Evolutionary conservation across 2,888 invertebrate genomes (phyloP), one percentile per base, ranked within the genome.

Genomic region (Ceramica pisi): DNA sequence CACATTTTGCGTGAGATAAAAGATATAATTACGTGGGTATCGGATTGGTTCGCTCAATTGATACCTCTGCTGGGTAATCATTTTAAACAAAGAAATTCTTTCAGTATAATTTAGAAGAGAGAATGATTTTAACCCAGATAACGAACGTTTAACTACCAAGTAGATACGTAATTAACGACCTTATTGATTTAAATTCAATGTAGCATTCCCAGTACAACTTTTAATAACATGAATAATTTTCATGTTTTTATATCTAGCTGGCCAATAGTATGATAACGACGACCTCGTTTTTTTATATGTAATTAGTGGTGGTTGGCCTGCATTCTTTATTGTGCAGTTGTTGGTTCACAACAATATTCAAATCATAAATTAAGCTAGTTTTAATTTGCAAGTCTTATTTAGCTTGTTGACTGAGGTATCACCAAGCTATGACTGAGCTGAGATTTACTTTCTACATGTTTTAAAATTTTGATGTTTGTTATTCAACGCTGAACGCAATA

Each of bases 151-250:
- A 53, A 41, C 44, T 57, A 69, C 38, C 26, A 53, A 46, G 26
- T 59, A 61, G 31, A 53, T 19, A 60, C n/a, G 51, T 66, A 71
- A 81, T 81, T 53, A 10, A 38, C 50, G 82, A 75, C 75, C 70
- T 81, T 44, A 78, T 62, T 74, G 71, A 69, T 81, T 82, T 70
- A 21, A 81, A 68, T 69, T 73, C 64, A 81, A 83, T 74, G 71
- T 68, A 51, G 55, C 56, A 66, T 73, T 64, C 69, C 71, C 69
- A 83, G 66, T 69, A 75, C 75, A 61, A 62, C 64, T 53, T 73
- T 56, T 56, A 79, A 55, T 66, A 70, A 62, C 62, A 69, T 51
- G 61, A 82, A 70, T 83, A 75, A 59, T 75, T 80, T 75, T 71
- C 59, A 64, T 80, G 80, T 63, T 80, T 70, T 82, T 73, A 67